These are phyloP conservation scores for Entomobrya proxima DNA, from an alignment of 2,888 invertebrate genomes.

Conservation along the genomic window DNA sequence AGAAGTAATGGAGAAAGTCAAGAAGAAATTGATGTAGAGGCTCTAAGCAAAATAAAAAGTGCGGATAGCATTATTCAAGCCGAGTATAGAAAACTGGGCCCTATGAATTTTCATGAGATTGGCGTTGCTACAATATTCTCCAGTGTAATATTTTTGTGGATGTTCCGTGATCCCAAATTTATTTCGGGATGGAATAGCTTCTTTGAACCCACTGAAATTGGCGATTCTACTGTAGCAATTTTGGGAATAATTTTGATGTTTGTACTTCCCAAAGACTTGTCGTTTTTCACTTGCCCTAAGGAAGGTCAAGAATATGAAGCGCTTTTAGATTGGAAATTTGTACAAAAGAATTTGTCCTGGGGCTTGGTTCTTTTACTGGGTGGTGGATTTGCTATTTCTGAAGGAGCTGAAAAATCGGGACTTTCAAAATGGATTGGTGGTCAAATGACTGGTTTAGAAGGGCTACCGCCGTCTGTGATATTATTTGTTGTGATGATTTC, in stretches of 20 bases:
- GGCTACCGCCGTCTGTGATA: conserved; percentile 82
- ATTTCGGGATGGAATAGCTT: conserved; percentile 66
- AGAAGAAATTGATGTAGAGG: not conserved
- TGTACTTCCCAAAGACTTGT: conserved; percentile 88
- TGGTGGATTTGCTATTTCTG: conserved; percentile 93
- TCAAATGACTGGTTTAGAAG: conserved; percentile 83
- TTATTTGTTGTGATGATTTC: conserved; percentile 87
- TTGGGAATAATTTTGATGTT: conserved; percentile 90
- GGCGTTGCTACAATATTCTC: conserved; percentile 49
- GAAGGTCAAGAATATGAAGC: conserved; percentile 52
- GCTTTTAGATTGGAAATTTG: conserved; percentile 67
- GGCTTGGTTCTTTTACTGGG: conserved; percentile 78
- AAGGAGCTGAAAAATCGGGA: conserved; percentile 88
- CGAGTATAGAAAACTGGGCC: too few species aligned
- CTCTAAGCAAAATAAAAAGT: too few species aligned
- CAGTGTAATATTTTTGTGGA: conserved; percentile 24
- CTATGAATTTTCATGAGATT: conserved; percentile 66
- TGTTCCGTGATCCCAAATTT: conserved; percentile 65
- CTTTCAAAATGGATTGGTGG: conserved; percentile 87
- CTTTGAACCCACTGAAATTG: conserved; percentile 52
- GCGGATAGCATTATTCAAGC: conserved; percentile 58
- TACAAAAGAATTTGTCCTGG: conserved; percentile 66
- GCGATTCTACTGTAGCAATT: conserved; percentile 80
- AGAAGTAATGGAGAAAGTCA: not conserved
- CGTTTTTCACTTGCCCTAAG: conserved; percentile 80